A percentile compares a stretch with the other conserved stretches of the same genome.
Conservation (phyloP, 2,888 invertebrate genomes). For the Dolichomitus sp. region DNA sequence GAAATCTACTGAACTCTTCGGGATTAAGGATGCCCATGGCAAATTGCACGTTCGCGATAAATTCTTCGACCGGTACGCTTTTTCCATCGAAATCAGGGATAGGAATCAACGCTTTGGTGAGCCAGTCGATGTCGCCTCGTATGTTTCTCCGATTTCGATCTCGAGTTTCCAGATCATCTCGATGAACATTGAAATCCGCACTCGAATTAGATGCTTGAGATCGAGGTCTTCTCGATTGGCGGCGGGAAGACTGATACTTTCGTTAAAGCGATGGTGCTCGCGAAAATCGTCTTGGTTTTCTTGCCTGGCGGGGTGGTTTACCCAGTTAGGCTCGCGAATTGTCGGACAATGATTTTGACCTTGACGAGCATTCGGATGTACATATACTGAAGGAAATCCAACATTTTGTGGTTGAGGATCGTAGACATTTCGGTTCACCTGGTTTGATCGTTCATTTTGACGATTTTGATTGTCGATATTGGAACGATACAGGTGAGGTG, state of each 20-base stretch:
- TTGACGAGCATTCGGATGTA: too few species aligned
- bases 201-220: not conserved
- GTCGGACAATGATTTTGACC: too few species aligned
- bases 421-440: too few species aligned
- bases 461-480: too few species aligned
- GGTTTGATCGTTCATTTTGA: too few species aligned
- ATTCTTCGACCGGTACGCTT: constrained; percentile 22
- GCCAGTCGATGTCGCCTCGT: not conserved
- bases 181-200: not conserved
- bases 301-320: too few species aligned
- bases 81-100: constrained; percentile 1
- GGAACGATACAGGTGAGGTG: not conserved
- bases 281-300: too few species aligned
- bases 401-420: too few species aligned
- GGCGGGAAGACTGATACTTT: not conserved
- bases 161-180: not conserved
- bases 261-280: not conserved
- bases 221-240: not conserved
- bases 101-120: not conserved
- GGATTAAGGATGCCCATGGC: constrained; percentile 4
- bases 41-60: constrained; percentile 5
- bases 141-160: not conserved
- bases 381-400: too few species aligned
- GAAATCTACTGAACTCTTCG: not conserved
- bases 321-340: too few species aligned